Base-by-base conservation (phyloP, 1,140 invertebrate genomes). In the Cataglyphis hispanica region DNA sequence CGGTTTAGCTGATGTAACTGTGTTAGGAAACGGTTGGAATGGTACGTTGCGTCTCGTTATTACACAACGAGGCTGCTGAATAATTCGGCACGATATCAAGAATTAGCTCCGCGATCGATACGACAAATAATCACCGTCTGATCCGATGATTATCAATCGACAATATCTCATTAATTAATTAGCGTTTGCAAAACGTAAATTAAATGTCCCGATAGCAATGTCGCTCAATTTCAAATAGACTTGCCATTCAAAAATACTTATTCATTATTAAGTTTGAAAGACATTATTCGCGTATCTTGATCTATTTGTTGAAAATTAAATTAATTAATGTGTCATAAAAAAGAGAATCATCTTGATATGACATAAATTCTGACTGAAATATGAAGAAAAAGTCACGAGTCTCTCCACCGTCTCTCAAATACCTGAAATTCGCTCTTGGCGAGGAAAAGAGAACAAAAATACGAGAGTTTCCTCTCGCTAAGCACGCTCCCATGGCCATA, bases 341-440 rank as follows among this genome's bases (percentile, higher is more conserved):
- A 19, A 69, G 22, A 16, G 43, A 40, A 56, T 40, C 22, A 1
- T n/a, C 3, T 22, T 37, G 31, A 34, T 43, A 31, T 13, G 40
- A 46, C 31, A 13, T 16, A 43, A 19, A 58, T 85, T 58, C 46
- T 66, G 84, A 67, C 34, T 31, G 37, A 84, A 56, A 16, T 40
- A 27, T 25, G 16, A 37, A 40, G 25, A 22, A 34, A 27, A 76
- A 64, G 46, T 81, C 56, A 22, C n/a, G 58, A 84, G 72, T 61
- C 40, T 50, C 46, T 50, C 46, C 46, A 31, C 43, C 56, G 40
- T 11, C 63, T 60, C 50, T 66, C 67, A 72, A 77, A 67, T 40
- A 84, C 31, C 72, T 84, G 81, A 77, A 84, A 84, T 83, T 37
- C 43, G 85, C 67, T 56, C 56, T 83, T 40, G 61, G 53, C 53